Percentiles rank a stretch among this genome's conserved stretches.
phyloP scores from a whole-genome alignment of 1,140 invertebrate species.

The Bombus affinis region DNA sequence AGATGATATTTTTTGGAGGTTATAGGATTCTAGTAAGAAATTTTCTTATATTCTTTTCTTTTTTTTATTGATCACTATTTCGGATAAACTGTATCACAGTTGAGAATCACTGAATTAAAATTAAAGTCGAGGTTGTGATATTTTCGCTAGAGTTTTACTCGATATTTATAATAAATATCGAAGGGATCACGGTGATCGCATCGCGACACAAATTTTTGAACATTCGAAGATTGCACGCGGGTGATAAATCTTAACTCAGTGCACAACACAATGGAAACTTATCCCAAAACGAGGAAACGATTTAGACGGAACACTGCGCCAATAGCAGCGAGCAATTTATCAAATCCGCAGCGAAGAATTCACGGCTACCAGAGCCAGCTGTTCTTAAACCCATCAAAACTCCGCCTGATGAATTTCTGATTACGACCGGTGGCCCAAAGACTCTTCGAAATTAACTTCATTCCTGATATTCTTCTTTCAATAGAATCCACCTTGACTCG shows the following conservation, averaged over 20 bases:
- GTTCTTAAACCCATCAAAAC: background rate
- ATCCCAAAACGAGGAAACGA: constrained; percentile 1
- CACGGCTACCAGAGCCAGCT: background rate
- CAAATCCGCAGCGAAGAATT: constrained; percentile 10
- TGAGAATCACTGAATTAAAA: no score
- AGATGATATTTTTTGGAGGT: no score
- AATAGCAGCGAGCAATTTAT: constrained; percentile 18
- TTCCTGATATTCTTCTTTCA: no score
- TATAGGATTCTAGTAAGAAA: no score
- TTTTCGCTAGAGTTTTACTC: no score
- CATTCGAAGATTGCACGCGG: background rate
- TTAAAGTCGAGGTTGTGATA: no score
- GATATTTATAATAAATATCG: background rate
- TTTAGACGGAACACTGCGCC: background rate
- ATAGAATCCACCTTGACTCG: no score
- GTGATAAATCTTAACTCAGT: background rate
- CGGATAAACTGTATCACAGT: no score
- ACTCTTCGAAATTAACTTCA: constrained; percentile 22
- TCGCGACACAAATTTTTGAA: background rate
- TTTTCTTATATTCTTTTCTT: no score
- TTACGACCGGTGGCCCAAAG: background rate
- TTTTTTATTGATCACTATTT: no score
- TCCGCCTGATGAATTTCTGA: constrained; percentile 22
- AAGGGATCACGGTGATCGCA: background rate
- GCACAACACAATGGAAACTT: background rate